phyloP scores from a whole-genome alignment of 2,797 vertebrate species.

The Halcyon chelicuti region DNA sequence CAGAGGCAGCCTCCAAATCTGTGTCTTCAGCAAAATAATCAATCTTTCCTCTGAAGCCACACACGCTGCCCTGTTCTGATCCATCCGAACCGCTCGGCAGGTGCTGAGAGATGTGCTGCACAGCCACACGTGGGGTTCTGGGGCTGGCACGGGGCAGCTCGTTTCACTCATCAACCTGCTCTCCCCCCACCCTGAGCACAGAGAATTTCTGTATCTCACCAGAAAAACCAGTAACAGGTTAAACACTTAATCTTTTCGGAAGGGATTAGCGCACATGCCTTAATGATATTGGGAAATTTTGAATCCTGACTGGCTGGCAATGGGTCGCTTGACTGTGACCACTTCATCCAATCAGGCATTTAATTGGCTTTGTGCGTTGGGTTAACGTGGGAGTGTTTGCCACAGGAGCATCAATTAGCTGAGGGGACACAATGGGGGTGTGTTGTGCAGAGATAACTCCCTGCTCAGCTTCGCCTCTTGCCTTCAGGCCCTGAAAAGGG shows the following conservation, averaged over 20 bases:
- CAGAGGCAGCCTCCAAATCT: not conserved
- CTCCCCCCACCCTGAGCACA: accelerated
- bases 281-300: not conserved
- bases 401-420: not conserved
- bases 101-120: not conserved
- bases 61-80: not conserved
- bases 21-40: not conserved
- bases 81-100: not conserved
- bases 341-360: conserved; percentile 42
- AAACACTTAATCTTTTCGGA: conserved; percentile 17
- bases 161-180: not conserved
- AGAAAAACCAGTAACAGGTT: not conserved
- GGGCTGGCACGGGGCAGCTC: not conserved
- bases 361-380: conserved; percentile 52
- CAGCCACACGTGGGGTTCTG: accelerated
- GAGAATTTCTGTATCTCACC: not conserved
- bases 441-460: not conserved
- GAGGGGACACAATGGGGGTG: accelerated
- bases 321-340: not conserved
- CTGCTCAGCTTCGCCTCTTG: not conserved
- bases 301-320: conserved; percentile 18
- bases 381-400: not conserved
- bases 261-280: conserved; percentile 22
- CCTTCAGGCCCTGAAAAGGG: not conserved
- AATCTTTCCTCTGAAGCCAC: not conserved